Base-by-base conservation (phyloP, 2,797 vertebrate genomes). In the Cuniculus paca region DNA sequence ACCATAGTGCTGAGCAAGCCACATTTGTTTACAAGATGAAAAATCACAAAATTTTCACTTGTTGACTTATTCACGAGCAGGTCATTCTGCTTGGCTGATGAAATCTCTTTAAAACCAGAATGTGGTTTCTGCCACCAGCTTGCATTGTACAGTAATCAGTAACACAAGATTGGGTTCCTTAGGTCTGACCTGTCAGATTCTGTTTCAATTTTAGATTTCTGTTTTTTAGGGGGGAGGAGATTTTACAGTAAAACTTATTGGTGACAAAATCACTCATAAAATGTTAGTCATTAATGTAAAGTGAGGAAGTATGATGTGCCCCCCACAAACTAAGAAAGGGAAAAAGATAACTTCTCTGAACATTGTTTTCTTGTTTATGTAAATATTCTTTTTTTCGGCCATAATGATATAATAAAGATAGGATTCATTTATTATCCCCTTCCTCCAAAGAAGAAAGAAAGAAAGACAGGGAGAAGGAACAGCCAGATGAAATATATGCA, bases 71-170 rank as follows among this genome's bases (percentile, higher is more conserved):
- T 86, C 48, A 77, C 42, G 82, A 50, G 31, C 56, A 58, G 88
- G 48, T 54, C 80, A 78, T 92, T 91, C 84, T 65, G 34, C 70
- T 83, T 94, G 75, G 63, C 48, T 80, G 50, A 60, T 36, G 54
- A 95, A 95, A 87, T 88, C 16, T 58, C 68, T 95, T 78, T 16
- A 72, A 88, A 92, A 90, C 48, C 78, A 92, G 63, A 88, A 63
- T 42, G 28, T 2, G 14, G 72, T 60, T 89, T 95, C 84, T 96
- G 61, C 65, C 56, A 88, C n/a, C 48, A 52, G 36, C 56, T 50
- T 81, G 14, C 13, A 42, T 72, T 54, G 36, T 72, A 39, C 2
- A 50, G 85, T 72, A 65, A 1, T 85, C 34, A 39, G 56, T n/a
- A 72, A 84, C 81, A 68, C 28, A 39, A 85, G 85, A 31, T 5